Evolutionary conservation across 1,140 invertebrate genomes (phyloP).

Genomic region (Whitmania pigra): DNA sequence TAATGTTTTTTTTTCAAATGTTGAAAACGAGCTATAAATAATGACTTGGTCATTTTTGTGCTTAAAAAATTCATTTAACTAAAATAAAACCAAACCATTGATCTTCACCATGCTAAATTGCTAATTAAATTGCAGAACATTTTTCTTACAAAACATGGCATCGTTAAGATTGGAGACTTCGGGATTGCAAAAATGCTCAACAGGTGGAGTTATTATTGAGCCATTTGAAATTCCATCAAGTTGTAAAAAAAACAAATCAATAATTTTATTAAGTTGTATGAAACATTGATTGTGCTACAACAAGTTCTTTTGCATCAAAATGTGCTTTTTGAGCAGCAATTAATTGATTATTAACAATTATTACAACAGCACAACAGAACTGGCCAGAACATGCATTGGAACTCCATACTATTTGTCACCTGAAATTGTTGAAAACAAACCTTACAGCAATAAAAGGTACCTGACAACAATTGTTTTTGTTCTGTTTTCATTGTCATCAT

Average conservation of each 20-base stretch:
- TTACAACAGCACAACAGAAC: constrained; percentile 42
- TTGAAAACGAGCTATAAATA: background rate
- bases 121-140: constrained; percentile 48
- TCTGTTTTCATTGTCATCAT: background rate
- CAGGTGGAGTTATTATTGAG: constrained; percentile 27
- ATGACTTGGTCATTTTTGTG: too few species aligned
- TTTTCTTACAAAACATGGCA: constrained; percentile 45
- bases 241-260: too few species aligned
- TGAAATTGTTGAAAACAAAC: constrained; percentile 47
- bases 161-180: constrained; percentile 51
- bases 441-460: constrained; percentile 50
- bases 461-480: background rate
- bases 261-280: too few species aligned
- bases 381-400: constrained; percentile 47
- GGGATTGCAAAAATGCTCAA: constrained; percentile 48
- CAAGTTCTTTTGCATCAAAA: background rate
- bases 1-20: too few species aligned
- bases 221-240: too few species aligned
- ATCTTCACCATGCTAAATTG: background rate
- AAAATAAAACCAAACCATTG: background rate
- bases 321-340: constrained; percentile 20
- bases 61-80: background rate
- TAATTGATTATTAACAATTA: too few species aligned
- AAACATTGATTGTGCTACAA: too few species aligned
- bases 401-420: constrained; percentile 50